Evolutionary conservation across 2,113 vertebrate genomes (phyloP), one percentile per base, ranked within the genome.

Genomic region (Beaufortia kweichowensis): DNA sequence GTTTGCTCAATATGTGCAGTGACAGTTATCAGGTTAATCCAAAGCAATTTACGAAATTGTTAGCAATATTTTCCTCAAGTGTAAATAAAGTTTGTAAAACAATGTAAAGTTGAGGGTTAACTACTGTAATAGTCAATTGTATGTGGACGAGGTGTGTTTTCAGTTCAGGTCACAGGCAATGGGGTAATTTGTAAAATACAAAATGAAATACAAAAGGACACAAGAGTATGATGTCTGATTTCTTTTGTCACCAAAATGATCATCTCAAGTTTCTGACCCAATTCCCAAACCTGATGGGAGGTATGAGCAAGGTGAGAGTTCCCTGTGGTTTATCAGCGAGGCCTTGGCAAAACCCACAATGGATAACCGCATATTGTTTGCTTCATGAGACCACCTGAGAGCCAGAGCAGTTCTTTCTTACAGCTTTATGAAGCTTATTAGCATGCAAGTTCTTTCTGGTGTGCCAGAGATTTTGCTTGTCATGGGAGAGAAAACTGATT

Each of bases 231-330:
- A 39, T 39, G 35, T 9, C 10, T 39, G 11, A 39, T 10, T 10
- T 10, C 35, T 11, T 39, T 39, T 39, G 8, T 39, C 10, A 39
- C 35, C 35, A 39, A 39, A 60, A 5, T 68, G 0, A 2, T 15
- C 31, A 57, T 29, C 6, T 39, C 86, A 56, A 89, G 77, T 63
- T 26, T 0, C 56, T 26, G 65, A 35, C 9, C 73, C 82, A 84
- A 79, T 82, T 85, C 83, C 28, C 79, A 77, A 79, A 67, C 24
- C n/a, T 65, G 24, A 64, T 19, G 31, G 77, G 83, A 80, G 66
- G 50, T 50, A 46, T 64, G n/a, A 17, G 26, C 55, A 23, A 35
- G 23, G 5, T 24, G 43, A 55, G 65, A 41, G 62, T 67, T 76
- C 77, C 6, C 35, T 26, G 6, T 19, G 26, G 64, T 63, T 76